phyloP scores from a whole-genome alignment of 1,140 invertebrate genomes.

The Polypedilum vanderplanki region DNA sequence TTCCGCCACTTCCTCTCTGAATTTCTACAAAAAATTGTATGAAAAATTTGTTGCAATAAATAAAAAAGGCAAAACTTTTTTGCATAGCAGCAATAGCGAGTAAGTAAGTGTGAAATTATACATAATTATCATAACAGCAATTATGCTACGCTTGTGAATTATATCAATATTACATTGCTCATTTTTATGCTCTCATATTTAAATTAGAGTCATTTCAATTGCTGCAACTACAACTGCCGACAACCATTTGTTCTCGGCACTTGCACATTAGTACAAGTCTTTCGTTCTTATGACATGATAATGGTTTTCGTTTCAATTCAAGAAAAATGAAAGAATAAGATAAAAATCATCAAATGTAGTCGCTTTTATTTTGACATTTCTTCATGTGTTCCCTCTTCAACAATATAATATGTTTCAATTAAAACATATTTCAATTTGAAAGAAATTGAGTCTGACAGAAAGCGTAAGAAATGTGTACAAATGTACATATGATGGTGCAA shows the following conservation, averaged over 20 bases:
- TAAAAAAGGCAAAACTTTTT: not conserved
- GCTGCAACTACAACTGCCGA: not conserved
- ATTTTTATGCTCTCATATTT: not conserved
- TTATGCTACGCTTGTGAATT: not conserved
- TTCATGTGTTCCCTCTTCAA: not conserved
- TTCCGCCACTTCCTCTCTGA: not conserved
- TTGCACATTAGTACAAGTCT: not conserved
- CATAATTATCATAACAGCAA: slow-evolving; percentile 20
- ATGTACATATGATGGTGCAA: not conserved
- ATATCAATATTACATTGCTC: not conserved
- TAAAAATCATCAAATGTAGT: slow-evolving; percentile 3
- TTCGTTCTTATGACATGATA: slow-evolving; percentile 19
- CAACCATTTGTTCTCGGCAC: no score
- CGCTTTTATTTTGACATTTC: not conserved
- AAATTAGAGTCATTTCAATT: slow-evolving; percentile 11
- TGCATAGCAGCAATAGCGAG: not conserved
- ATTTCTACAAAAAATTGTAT: not conserved
- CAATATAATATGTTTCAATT: not conserved
- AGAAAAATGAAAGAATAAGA: no score
- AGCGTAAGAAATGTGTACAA: slow-evolving; percentile 25
- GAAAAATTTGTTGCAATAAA: slow-evolving; percentile 14
- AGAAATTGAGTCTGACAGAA: slow-evolving; percentile 18
- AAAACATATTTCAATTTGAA: not conserved
- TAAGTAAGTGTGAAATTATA: slow-evolving; percentile 19
- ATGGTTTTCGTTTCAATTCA: not conserved